A percentile compares a stretch with the other conserved stretches of the same genome.
phyloP scores from a whole-genome alignment of 2,888 invertebrate genomes.

The Vesta saturnalis region DNA sequence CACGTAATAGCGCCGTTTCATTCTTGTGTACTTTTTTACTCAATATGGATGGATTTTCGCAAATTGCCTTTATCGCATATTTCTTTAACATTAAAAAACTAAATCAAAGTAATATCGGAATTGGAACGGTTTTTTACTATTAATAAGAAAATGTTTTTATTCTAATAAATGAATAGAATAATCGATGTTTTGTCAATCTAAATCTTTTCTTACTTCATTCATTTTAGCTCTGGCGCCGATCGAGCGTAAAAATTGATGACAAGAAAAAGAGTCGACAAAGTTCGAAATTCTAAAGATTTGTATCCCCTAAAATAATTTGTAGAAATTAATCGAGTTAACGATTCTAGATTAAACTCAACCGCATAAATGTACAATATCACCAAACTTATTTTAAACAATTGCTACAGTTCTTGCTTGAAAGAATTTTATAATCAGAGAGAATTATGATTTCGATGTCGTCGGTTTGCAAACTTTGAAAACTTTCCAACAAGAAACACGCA shows the following conservation, averaged over 20 bases:
- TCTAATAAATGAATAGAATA: neutral
- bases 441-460: neutral
- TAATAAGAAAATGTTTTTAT: too few relatives aligned
- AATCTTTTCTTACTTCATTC: neutral
- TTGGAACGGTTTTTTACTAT: neutral
- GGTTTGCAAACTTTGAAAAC: neutral
- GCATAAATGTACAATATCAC: neutral
- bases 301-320: too few relatives aligned
- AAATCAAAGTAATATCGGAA: too few relatives aligned
- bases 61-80: too few relatives aligned
- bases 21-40: slow-evolving; percentile 24
- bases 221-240: too few relatives aligned
- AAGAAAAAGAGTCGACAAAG: too few relatives aligned
- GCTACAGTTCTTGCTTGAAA: neutral
- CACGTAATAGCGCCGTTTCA: slow-evolving; percentile 31
- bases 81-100: too few relatives aligned
- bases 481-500: neutral
- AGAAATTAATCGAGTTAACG: too few relatives aligned
- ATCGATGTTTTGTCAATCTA: neutral
- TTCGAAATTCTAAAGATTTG: too few relatives aligned
- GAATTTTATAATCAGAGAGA: neutral
- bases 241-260: too few relatives aligned
- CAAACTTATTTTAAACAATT: neutral
- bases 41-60: slow-evolving; percentile 10
- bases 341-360: neutral